Conservation (phyloP, 2,888 invertebrate species). For the Colostygia pectinataria region DNA sequence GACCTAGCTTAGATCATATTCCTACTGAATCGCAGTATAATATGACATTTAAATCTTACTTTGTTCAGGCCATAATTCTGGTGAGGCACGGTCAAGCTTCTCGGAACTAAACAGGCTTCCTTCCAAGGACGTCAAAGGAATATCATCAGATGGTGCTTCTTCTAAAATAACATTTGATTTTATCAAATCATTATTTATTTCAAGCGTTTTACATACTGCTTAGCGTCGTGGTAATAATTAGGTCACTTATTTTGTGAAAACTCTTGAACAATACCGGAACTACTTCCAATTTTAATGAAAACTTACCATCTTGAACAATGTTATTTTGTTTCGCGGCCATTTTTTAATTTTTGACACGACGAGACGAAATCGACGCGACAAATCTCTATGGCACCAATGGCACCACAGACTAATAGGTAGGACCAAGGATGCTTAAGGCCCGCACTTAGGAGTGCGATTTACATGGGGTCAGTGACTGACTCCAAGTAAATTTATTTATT, state of each 20-base stretch:
- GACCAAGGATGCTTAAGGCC: too few relatives aligned
- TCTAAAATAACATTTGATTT: conserved; percentile 55
- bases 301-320: conserved; percentile 84
- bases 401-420: too few relatives aligned
- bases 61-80: conserved; percentile 98
- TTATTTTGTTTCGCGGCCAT: conserved; percentile 87
- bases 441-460: too few relatives aligned
- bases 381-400: too few relatives aligned
- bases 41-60: conserved; percentile 82
- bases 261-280: not conserved
- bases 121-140: conserved; percentile 82
- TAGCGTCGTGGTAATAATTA: not conserved
- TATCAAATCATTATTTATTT: not conserved
- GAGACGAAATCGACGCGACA: not conserved
- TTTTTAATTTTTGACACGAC: conserved; percentile 62
- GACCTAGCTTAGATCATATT: conserved; percentile 14
- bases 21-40: conserved; percentile 1
- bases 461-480: too few relatives aligned
- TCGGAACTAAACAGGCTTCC: conserved; percentile 93
- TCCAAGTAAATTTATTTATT: too few relatives aligned
- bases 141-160: conserved; percentile 72
- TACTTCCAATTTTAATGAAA: not conserved
- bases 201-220: not conserved
- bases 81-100: conserved; percentile 96
- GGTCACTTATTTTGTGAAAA: not conserved